Base-by-base conservation (phyloP, 2,888 invertebrate genomes). In the Agrotis segetum region DNA sequence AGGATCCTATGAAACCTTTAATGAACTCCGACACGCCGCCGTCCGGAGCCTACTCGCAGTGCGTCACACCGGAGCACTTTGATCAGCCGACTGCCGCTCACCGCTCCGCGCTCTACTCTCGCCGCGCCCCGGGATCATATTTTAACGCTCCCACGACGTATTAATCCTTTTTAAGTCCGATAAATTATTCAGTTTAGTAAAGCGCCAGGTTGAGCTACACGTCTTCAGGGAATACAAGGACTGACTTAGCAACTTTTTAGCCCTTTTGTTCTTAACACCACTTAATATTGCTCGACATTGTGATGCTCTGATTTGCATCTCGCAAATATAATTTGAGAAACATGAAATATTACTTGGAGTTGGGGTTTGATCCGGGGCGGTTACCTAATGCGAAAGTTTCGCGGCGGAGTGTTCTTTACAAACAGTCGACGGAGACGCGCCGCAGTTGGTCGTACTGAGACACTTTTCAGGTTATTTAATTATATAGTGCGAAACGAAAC, bases 121-220 rank as follows among this genome's bases (percentile, higher is more conserved):
- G 56, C 67, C 29, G 49, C 52, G 84, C 83, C 72, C 72, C 72
- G 79, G 82, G 88, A 90, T 90, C 89, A 89, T 91, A 88, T 91
- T 92, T 88, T 88, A 92, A 88, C 88, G 86, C 88, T 89, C 88
- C 86, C 88, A 84, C 83, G 89, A 90, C 88, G 87, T 91, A 92
- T 93, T 94, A 94, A 94, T 92, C 92, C 92, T 90, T 88, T 91
- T 93, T 92, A 93, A 92, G 91, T 88, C 89, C 88, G 85, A 92
- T 94, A 89, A 93, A 93, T 94, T 92, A 94, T 95, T 94, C 92
- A 93, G 89, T 85, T 88, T 84, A 86, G 86, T 65, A 50, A 67
- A 70, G 71, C 77, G 71, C 67, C 73, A 81, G 66, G 77, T 76
- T 79, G 70, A 76, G 74, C 74, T 64, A 81, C 83, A 69, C 77